Evolutionary conservation across 2,113 vertebrate species (phyloP), one percentile per base, ranked within the genome.

Genomic region (Clarias gariepinus): DNA sequence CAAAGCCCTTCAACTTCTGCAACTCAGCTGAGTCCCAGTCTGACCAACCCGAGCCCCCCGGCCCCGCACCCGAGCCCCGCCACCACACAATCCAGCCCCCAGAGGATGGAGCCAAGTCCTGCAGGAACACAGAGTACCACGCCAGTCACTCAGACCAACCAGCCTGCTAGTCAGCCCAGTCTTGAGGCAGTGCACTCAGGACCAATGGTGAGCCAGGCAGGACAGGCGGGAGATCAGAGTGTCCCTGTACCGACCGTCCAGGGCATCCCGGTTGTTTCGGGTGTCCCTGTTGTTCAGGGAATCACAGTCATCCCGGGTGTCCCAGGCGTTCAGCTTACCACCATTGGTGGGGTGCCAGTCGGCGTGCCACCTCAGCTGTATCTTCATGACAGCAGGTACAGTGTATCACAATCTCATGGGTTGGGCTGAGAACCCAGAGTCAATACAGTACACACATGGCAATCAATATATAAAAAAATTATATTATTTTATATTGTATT

Each of bases 321-420:
- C 33, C 81, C 81, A 0, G 86, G 84, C 73, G 86, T 77, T 84
- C 95, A 94, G 0, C 91, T 94, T 69, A 90, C 69, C 76, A 93
- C 94, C 28, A 77, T 90, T 1, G 89, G 64, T 21, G 86, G 86
- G 84, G 94, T 96, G 0, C 91, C 96, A 0, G 96, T 96, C 28
- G 96, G 93, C 8, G 89, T 90, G 4, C 96, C 97, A 61, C 97
- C 97, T 61, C 98, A 98, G 88, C 95, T 96, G 28, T 98, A 99
- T 94, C 97, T 98, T 85, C 98, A 98, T 0, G 98, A 99, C 81
- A 98, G 97, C 91, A 99, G 98, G 98, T 99, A 95, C 94, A 87
- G 21, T 25, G n/a, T 82, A 73, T 58, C 30, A 23, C 66, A 33
- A 9, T 55, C 41, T 74, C 41, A 78, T 19, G 7, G 16, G 41